Conservation (phyloP, 2,888 invertebrate species). For the Tetragnatha montana region DNA sequence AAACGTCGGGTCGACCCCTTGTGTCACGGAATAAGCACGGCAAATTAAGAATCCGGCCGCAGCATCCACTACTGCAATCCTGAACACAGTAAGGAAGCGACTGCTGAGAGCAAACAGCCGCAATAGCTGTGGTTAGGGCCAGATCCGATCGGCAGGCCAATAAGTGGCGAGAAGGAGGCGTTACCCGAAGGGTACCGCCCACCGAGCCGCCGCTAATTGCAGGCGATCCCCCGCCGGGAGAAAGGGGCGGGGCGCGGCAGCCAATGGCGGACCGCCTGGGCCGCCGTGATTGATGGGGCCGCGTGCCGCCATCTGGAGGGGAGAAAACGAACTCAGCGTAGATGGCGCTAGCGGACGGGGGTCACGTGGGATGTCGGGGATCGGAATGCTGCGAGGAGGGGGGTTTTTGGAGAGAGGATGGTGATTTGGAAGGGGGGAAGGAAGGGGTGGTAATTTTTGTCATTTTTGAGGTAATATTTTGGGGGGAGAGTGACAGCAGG, state of each 20-base stretch:
- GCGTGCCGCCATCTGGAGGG: constrained; percentile 49
- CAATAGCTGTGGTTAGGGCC: constrained; percentile 68
- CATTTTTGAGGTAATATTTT: not conserved
- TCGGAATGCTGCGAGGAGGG: constrained; percentile 26
- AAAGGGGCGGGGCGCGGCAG: constrained; percentile 57
- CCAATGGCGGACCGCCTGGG: constrained; percentile 70
- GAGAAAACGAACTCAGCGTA: not conserved
- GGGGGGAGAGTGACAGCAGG: not conserved
- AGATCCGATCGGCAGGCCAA: constrained; percentile 54
- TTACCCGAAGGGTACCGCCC: constrained; percentile 58
- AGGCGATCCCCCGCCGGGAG: constrained; percentile 54
- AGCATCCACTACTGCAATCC: constrained; percentile 56
- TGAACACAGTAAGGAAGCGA: constrained; percentile 48
- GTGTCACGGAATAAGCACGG: constrained; percentile 58
- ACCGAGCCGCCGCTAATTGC: constrained; percentile 64
- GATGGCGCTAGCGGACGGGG: constrained; percentile 53
- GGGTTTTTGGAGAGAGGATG: constrained; percentile 27
- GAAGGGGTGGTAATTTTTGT: constrained; percentile 34
- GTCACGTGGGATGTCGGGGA: constrained; percentile 35
- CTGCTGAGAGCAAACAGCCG: constrained; percentile 41
- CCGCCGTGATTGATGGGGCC: constrained; percentile 65
- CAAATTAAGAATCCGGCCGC: constrained; percentile 43
- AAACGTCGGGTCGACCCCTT: constrained; percentile 27
- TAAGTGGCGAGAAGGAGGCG: constrained; percentile 67
- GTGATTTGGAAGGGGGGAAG: constrained; percentile 22